Base-by-base conservation (phyloP, 2,113 vertebrate genomes). In the Brachirus orientalis region DNA sequence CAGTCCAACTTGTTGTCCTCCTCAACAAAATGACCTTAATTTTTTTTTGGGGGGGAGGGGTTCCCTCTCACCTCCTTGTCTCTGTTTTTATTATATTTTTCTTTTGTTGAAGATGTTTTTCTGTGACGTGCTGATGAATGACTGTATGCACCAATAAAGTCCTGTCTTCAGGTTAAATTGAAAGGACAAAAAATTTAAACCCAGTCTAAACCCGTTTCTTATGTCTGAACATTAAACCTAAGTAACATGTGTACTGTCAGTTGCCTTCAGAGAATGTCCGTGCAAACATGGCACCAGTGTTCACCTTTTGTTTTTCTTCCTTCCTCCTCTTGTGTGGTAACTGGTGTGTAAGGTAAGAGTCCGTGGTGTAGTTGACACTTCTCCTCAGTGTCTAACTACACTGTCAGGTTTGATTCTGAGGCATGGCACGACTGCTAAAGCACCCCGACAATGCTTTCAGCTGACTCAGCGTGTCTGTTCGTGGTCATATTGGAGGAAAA, bases 271-370 rank as follows among this genome's bases (percentile, higher is more conserved):
- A 60, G 20, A 8, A 10, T 62, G 12, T 56, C 4, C 33, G 50
- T 72, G n/a, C 37, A 19, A 37, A 22, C 36, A 14, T 50, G 20
- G 20, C 46, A 44, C 54, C 2, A 51, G 40, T 57, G 65, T 81
- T 82, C 53, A 59, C 62, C 74, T 64, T n/a, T 19, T 82, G 36
- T 69, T 62, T 61, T 63, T 61, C 56, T 77, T 63, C 67, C 61
- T 51, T 50, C 43, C 54, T 16, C 46, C 14, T 72, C 67, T 62
- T 61, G 41, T 71, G 57, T 81, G 79, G 45, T 75, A 44, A 69
- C 81, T 64, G 40, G 0, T 58, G 46, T 60, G 53, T 10, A 79
- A 88, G 86, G 88, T 90, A 84, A 88, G 87, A 75, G 47, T 63
- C 54, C 51, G 63, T 0, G 6, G 36, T 16, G 18, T 40, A 12